Evolutionary conservation across 2,888 invertebrate genomes (phyloP).

Genomic region (Atrina japonica): DNA sequence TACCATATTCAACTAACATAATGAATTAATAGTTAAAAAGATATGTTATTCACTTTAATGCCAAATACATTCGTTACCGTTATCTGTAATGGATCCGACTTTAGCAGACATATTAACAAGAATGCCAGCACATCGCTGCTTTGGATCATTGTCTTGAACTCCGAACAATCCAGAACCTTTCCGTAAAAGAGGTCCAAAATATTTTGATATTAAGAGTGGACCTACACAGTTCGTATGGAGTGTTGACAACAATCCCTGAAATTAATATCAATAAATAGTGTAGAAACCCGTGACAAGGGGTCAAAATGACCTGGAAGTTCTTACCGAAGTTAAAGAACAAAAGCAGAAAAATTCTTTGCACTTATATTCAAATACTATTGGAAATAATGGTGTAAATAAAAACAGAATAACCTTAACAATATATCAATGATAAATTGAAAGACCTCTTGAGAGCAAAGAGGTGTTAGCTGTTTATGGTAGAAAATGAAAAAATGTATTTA

Average conservation of each 20-base stretch:
- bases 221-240: constrained; percentile 68
- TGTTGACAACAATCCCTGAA: constrained; percentile 62
- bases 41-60: too few species aligned
- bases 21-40: too few species aligned
- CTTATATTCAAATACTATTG: too few species aligned
- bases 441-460: too few species aligned
- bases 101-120: constrained; percentile 75
- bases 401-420: too few species aligned
- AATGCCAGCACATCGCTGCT: constrained; percentile 56
- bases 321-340: neutral
- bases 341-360: neutral
- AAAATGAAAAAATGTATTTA: too few species aligned
- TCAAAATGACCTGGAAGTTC: neutral
- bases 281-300: too few species aligned
- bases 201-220: constrained; percentile 70
- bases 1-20: too few species aligned
- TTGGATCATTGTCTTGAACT: constrained; percentile 42
- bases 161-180: constrained; percentile 65
- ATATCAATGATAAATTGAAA: too few species aligned
- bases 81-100: constrained; percentile 71
- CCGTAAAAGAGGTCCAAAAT: constrained; percentile 61
- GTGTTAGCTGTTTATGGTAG: too few species aligned
- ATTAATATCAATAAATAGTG: constrained; percentile 3
- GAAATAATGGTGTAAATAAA: too few species aligned
- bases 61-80: too few species aligned